These are phyloP conservation scores for Calameuta filiformis DNA, from an alignment of 2,888 invertebrate species.

Conservation along the genomic window DNA sequence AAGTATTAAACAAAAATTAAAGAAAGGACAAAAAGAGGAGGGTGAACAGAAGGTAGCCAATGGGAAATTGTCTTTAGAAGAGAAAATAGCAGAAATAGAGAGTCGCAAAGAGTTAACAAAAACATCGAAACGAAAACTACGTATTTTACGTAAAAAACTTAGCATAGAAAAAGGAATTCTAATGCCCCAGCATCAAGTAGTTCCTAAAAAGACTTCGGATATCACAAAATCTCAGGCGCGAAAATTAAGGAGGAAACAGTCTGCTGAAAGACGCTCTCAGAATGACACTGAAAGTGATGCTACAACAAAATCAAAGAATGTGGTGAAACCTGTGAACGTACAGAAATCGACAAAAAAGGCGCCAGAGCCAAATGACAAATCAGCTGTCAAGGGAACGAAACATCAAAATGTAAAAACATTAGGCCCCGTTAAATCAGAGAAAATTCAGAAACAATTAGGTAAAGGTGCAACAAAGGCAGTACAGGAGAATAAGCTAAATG, in stretches of 20 bases:
- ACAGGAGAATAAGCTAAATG: not conserved
- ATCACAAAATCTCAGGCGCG: slow-evolving; percentile 4
- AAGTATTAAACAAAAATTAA: slow-evolving; percentile 15
- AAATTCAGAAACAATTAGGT: not conserved
- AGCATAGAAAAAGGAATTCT: slow-evolving; percentile 16
- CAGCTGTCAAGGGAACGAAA: no score
- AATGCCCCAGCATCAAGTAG: not conserved
- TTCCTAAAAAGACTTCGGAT: not conserved
- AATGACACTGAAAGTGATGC: not conserved
- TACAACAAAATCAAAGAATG: not conserved
- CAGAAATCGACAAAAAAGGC: slow-evolving; percentile 12
- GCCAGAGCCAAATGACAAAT: not conserved
- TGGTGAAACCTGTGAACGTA: slow-evolving; percentile 3
- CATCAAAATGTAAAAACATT: no score
- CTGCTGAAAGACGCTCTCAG: not conserved
- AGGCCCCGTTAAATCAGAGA: no score
- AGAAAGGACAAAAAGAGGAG: slow-evolving; percentile 11
- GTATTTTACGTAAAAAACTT: slow-evolving; percentile 40
- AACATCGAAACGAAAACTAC: slow-evolving; percentile 43
- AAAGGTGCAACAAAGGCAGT: not conserved
- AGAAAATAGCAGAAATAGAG: slow-evolving; percentile 38
- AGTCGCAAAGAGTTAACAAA: slow-evolving; percentile 38
- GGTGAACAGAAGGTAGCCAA: slow-evolving; percentile 23
- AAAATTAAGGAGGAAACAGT: not conserved
- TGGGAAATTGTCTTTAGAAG: slow-evolving; percentile 25